Percentiles rank a stretch among this genome's conserved stretches.
Evolutionary conservation across 23 tunicate genomes (phyloP).

Genomic region (Phallusia fumigata): DNA sequence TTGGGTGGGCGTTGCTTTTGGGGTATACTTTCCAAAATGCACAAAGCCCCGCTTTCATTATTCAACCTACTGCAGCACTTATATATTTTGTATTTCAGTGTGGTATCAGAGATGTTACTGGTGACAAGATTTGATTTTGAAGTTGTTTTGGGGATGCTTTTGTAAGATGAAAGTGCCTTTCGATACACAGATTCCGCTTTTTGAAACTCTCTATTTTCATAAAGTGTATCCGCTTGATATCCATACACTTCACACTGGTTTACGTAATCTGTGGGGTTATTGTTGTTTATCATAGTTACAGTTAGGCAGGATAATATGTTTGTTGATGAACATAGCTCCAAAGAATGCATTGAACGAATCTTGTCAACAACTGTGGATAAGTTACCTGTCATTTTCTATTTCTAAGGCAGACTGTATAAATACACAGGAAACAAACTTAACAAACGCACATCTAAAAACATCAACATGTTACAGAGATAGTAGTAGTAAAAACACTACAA

Average conservation of each 20-base stretch:
- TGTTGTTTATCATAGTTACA: conserved; percentile 33
- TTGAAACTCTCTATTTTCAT: conserved; percentile 44
- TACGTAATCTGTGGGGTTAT: conserved; percentile 1
- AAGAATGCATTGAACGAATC: conserved; percentile 23
- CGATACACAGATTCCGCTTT: conserved; percentile 48
- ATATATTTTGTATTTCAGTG: conserved; percentile 41
- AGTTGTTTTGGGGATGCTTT: conserved; percentile 40
- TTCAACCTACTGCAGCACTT: conserved; percentile 41
- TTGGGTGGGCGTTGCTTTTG: conserved; percentile 43
- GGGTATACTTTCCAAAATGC: conserved; percentile 48
- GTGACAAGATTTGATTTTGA: conserved; percentile 16
- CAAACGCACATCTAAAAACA: too few relatives aligned
- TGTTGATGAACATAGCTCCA: conserved; percentile 19
- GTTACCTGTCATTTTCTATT: background rate
- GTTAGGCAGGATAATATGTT: conserved; percentile 19
- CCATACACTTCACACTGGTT: conserved; percentile 56
- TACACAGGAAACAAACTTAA: too few relatives aligned
- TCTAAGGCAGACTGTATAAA: too few relatives aligned
- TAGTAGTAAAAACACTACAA: too few relatives aligned
- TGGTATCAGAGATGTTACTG: conserved; percentile 11
- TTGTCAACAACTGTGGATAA: conserved; percentile 28
- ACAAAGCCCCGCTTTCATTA: conserved; percentile 48
- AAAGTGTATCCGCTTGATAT: conserved; percentile 48
- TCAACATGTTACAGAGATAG: too few relatives aligned
- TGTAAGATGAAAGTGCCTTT: conserved; percentile 41